Conservation (phyloP, 53 echinoderm and acorn worm genomes). For the Temnopleurus reevesii region DNA sequence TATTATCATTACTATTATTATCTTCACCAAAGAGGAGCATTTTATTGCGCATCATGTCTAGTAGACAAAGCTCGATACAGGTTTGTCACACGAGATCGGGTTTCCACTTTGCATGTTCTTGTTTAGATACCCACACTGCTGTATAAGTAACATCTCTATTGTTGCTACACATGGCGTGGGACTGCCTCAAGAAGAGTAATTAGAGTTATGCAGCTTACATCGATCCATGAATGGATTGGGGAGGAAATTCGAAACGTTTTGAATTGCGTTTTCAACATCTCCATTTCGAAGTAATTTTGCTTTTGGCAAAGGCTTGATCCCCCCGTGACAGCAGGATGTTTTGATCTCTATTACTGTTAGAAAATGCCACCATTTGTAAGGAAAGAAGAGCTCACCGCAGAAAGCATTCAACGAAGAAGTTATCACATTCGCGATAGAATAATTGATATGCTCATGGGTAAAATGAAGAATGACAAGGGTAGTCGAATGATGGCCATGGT, state of each 20-base stretch:
- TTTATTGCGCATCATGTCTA: too few relatives aligned
- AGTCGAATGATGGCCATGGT: not conserved
- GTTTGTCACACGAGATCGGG: too few relatives aligned
- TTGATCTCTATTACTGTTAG: not conserved
- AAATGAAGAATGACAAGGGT: not conserved
- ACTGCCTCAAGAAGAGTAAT: not conserved
- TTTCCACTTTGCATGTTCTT: too few relatives aligned
- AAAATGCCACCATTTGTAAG: not conserved
- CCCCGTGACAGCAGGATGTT: slow-evolving; percentile 11
- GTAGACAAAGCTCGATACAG: too few relatives aligned
- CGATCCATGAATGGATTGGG: not conserved
- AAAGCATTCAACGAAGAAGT: not conserved
- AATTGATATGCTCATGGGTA: not conserved
- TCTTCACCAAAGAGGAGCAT: too few relatives aligned
- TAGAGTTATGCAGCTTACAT: slow-evolving; percentile 21
- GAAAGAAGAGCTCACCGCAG: not conserved
- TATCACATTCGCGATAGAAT: not conserved
- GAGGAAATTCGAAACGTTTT: not conserved
- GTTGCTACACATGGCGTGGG: not conserved
- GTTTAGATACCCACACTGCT: too few relatives aligned
- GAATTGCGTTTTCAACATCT: not conserved
- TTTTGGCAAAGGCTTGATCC: not conserved
- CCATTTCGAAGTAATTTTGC: not conserved
- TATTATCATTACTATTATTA: too few relatives aligned
- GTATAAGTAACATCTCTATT: too few relatives aligned